Percentiles rank a stretch among this genome's conserved stretches.
Evolutionary conservation across 2,888 invertebrate species (phyloP).

Genomic region (Lypha dubia): DNA sequence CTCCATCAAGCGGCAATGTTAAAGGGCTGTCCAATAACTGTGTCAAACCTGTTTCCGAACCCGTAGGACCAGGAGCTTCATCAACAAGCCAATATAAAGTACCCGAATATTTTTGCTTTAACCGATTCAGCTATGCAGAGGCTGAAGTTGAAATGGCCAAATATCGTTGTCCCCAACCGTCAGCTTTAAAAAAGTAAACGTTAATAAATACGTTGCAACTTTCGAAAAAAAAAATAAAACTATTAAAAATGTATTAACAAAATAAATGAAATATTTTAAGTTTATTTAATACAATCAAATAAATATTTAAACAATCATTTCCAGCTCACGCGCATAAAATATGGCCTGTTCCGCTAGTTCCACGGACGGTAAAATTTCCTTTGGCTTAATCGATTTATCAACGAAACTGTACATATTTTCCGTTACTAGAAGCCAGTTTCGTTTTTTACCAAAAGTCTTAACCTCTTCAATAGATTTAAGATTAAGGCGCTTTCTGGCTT

Average conservation of each 20-base stretch:
- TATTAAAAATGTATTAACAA: too few relatives aligned
- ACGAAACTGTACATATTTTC: slow-evolving; percentile 93
- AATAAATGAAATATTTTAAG: slow-evolving; percentile 37
- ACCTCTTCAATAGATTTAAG: slow-evolving; percentile 90
- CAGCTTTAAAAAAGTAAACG: slow-evolving; percentile 82
- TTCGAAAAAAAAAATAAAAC: too few relatives aligned
- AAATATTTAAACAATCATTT: slow-evolving; percentile 95
- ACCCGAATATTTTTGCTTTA: slow-evolving; percentile 93
- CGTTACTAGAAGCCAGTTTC: slow-evolving; percentile 91
- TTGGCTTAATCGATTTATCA: slow-evolving; percentile 89
- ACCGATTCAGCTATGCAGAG: slow-evolving; percentile 90
- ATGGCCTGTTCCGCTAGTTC: slow-evolving; percentile 97
- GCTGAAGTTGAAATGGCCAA: slow-evolving; percentile 93
- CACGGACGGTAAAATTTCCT: slow-evolving; percentile 93
- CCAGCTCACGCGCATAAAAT: slow-evolving; percentile 98
- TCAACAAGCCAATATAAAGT: slow-evolving; percentile 89
- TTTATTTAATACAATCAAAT: slow-evolving; percentile 31
- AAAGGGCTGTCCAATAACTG: slow-evolving; percentile 87
- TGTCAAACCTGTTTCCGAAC: slow-evolving; percentile 84
- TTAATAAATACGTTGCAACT: background rate
- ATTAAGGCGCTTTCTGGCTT: slow-evolving; percentile 95
- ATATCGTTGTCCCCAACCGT: slow-evolving; percentile 91
- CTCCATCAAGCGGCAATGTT: slow-evolving; percentile 83
- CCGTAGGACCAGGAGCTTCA: slow-evolving; percentile 81
- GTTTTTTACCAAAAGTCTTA: slow-evolving; percentile 91